Evolutionary conservation across 1,140 invertebrate genomes (phyloP).

Genomic region (Drosophila grimshawi): DNA sequence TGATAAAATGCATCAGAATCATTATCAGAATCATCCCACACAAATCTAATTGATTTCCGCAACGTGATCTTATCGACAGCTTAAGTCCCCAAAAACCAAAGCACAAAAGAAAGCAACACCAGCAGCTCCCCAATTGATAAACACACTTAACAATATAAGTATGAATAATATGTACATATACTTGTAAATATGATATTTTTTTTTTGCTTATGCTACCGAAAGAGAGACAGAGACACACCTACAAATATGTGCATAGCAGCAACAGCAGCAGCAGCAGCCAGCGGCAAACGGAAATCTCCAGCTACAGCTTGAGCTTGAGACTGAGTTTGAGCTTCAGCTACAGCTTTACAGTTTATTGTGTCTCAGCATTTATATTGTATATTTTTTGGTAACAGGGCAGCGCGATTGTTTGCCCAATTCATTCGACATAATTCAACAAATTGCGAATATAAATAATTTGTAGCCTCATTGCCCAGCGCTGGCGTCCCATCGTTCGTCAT

Average conservation of each 20-base stretch:
- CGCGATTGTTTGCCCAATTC: constrained; percentile 67
- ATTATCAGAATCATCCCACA: background rate
- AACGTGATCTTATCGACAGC: constrained; percentile 25
- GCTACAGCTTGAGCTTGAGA: constrained; percentile 17
- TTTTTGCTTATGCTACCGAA: constrained; percentile 5
- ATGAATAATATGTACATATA: constrained; percentile 11
- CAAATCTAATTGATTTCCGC: constrained; percentile 59
- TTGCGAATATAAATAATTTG: constrained; percentile 54
- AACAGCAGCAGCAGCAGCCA: background rate
- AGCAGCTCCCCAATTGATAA: constrained; percentile 33
- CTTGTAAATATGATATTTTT: constrained; percentile 6
- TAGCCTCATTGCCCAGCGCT: constrained; percentile 63
- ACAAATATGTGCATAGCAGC: constrained; percentile 21
- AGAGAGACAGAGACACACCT: constrained; percentile 40
- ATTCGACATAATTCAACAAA: constrained; percentile 69
- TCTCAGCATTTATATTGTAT: constrained; percentile 14
- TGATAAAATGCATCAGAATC: constrained; percentile 12
- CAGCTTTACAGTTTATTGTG: constrained; percentile 23
- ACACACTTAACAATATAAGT: constrained; percentile 31
- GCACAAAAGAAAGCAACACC: constrained; percentile 63
- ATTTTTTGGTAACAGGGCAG: background rate
- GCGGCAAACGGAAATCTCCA: constrained; percentile 33
- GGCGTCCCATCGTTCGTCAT: constrained; percentile 14
- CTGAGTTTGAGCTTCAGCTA: constrained; percentile 26
- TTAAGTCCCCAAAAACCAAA: background rate